These are phyloP conservation scores for Apeira syringaria DNA, from an alignment of 2,888 invertebrate species.

Conservation along the genomic window DNA sequence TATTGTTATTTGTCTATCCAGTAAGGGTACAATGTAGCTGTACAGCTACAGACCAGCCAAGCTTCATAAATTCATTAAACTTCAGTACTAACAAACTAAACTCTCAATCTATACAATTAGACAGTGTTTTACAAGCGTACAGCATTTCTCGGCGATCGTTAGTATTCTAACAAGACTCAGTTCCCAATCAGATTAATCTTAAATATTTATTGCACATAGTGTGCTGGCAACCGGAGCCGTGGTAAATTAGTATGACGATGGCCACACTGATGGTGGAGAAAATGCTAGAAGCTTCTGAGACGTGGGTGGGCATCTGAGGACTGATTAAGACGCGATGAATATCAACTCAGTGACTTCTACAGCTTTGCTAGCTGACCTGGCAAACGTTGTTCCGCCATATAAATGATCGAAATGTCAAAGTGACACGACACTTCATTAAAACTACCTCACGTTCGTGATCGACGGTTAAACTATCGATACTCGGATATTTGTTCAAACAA, in stretches of 20 bases:
- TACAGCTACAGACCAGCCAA: constrained; percentile 2
- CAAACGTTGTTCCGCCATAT: too few species aligned
- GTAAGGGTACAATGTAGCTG: constrained; percentile 8
- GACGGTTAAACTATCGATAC: too few species aligned
- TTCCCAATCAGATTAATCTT: constrained; percentile 79
- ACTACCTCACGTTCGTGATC: too few species aligned
- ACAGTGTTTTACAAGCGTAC: constrained; percentile 38
- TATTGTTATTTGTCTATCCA: constrained; percentile 3
- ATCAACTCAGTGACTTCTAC: constrained; percentile 51
- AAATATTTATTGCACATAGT: constrained; percentile 82
- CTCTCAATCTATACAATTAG: constrained; percentile 39
- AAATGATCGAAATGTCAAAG: too few species aligned
- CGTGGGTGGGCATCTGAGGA: constrained; percentile 73
- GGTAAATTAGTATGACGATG: constrained; percentile 80
- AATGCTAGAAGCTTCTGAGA: constrained; percentile 56
- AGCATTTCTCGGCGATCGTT: constrained; percentile 44
- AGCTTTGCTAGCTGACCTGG: too few species aligned
- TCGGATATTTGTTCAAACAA: too few species aligned
- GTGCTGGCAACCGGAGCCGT: constrained; percentile 66
- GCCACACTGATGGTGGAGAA: constrained; percentile 74
- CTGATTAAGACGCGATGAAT: constrained; percentile 78
- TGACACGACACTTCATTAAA: too few species aligned
- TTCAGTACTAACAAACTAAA: constrained; percentile 34
- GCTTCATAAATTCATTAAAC: constrained; percentile 24
- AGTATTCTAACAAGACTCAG: constrained; percentile 72